Base-by-base conservation (phyloP, 2,113 vertebrate species). In the Silurus meridionalis region DNA sequence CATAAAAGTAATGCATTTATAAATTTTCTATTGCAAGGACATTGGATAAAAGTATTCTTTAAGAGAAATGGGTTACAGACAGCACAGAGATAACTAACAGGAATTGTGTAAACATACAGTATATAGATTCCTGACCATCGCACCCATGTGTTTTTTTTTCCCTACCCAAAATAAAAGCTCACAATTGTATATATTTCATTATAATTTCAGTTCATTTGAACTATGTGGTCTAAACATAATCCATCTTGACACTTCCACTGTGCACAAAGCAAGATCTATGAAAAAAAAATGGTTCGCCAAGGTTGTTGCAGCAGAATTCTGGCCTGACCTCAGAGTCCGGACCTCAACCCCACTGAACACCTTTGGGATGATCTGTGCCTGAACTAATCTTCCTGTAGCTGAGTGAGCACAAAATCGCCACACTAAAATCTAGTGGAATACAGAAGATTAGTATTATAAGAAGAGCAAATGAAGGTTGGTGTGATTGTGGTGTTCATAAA, bases 1-100 rank as follows among this genome's bases (percentile, higher is more conserved):
- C 28, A 84, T 75, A 83, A 71, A 86, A 86, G 79, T 78, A 89
- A 89, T 84, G 66, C 48, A 87, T 88, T 69, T 83, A 75, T 52
- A 87, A 82, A 84, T 75, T 92, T 63, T 19, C 72, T 84, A 83
- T 71, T 78, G 83, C 69, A 87, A 77, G 4, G 72, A 85, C 74
- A 57, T 60, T 28, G 77, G 61, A 90, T 58, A 46, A 66, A 81
- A 83, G 80, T 23, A 46, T 19, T 13, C 17, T 5, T 37, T 74
- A 14, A 60, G 8, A 79, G 11, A 25, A 8, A 57, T 80, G 57
- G 52, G 53, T 57, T 67, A 72, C 37, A 37, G 37, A 50, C 17
- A 66, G 48, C 58, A 80, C 53, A 69, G 14, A 60, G 61, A 55
- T 14, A 52, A 50, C 8, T 67, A 60, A 19, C n/a, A 37, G 8